Conservation (phyloP, 2,113 vertebrate genomes). For the Petroica traversi region DNA sequence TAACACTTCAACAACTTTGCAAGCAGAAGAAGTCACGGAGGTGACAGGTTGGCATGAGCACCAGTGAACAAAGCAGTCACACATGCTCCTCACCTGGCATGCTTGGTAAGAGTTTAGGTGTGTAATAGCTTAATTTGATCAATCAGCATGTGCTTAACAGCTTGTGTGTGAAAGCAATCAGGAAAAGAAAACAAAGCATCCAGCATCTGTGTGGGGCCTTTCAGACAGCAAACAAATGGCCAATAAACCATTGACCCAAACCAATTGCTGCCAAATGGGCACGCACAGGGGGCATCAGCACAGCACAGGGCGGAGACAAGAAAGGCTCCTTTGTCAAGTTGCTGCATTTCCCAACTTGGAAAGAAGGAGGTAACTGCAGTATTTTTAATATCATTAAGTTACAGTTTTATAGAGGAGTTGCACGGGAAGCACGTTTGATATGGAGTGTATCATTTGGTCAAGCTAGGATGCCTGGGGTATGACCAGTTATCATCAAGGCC, state of each 20-base stretch:
- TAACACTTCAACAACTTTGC: neutral
- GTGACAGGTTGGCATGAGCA: neutral
- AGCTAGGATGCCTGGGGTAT: neutral
- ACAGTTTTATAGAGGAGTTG: neutral
- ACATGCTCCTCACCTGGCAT: neutral
- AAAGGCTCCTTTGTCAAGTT: neutral
- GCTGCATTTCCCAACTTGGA: neutral
- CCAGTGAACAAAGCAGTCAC: neutral
- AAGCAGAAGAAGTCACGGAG: neutral
- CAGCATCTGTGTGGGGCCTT: neutral
- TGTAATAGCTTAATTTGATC: neutral
- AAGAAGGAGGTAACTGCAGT: neutral
- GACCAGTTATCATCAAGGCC: neutral
- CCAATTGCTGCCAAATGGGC: neutral
- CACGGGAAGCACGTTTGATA: neutral
- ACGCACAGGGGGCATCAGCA: neutral
- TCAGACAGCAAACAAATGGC: conserved; percentile 1
- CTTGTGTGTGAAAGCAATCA: neutral
- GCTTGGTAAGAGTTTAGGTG: neutral
- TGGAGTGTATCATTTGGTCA: neutral
- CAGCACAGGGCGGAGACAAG: fast-evolving
- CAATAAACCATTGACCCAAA: neutral
- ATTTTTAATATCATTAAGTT: neutral
- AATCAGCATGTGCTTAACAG: neutral
- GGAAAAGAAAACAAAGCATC: neutral